Evolutionary conservation across 2,888 invertebrate species (phyloP).

Genomic region (Ochropacha duplaris): DNA sequence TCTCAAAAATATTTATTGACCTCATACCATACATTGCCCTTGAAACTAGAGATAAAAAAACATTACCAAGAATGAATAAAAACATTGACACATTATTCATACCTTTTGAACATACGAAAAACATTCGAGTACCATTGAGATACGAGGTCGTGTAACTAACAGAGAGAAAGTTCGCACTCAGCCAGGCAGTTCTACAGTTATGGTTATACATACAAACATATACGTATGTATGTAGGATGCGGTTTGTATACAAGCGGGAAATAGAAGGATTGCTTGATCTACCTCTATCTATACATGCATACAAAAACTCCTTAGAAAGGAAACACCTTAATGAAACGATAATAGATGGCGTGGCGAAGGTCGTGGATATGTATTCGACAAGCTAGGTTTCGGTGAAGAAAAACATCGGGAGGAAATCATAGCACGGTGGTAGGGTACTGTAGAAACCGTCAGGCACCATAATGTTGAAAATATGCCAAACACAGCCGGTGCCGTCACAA

Average conservation of each 20-base stretch:
- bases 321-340: too few relatives aligned
- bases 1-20: background rate
- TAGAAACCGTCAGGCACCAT: too few relatives aligned
- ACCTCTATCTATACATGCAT: too few relatives aligned
- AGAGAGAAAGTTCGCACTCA: conserved; percentile 13
- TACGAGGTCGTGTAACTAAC: conserved; percentile 14
- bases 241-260: background rate
- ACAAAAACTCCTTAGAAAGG: too few relatives aligned
- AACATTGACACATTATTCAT: background rate
- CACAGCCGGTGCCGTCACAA: too few relatives aligned
- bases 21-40: background rate
- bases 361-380: too few relatives aligned
- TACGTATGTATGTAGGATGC: background rate
- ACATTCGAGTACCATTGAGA: conserved; percentile 4
- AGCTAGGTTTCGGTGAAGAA: too few relatives aligned
- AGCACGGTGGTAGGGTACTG: too few relatives aligned
- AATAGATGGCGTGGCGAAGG: too few relatives aligned
- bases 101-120: background rate
- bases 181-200: background rate
- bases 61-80: background rate
- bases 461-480: too few relatives aligned
- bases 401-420: too few relatives aligned
- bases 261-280: background rate
- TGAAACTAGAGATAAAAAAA: background rate
- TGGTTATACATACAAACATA: background rate